These are phyloP conservation scores for Hedya salicella DNA, from an alignment of 2,888 invertebrate species.

Conservation along the genomic window DNA sequence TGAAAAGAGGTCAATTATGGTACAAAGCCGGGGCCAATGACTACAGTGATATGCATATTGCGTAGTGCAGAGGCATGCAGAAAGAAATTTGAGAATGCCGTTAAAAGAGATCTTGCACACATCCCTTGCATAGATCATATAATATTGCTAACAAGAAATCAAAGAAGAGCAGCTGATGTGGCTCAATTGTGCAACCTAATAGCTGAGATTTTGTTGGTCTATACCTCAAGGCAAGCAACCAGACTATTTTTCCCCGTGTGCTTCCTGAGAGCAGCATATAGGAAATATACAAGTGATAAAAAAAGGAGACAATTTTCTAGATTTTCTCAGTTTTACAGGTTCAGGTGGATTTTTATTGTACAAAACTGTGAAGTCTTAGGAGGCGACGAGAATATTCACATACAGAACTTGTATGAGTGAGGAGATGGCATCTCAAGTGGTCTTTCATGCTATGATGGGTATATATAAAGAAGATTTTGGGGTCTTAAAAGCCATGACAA, in stretches of 20 bases:
- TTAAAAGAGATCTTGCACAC: conserved; percentile 8
- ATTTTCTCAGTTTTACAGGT: no score
- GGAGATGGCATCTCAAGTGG: conserved; percentile 47
- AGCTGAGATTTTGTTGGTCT: conserved; percentile 24
- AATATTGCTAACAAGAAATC: conserved; percentile 6
- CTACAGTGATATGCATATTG: conserved; percentile 10
- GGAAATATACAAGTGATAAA: no score
- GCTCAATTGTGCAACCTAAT: not conserved
- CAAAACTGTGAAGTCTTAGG: no score
- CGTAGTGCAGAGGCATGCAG: not conserved
- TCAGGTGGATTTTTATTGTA: no score
- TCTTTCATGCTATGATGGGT: conserved; percentile 48
- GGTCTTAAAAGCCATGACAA: conserved; percentile 41
- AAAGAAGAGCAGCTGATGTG: not conserved
- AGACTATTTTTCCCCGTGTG: conserved; percentile 16
- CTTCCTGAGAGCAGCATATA: no score
- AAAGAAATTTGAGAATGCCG: conserved; percentile 14
- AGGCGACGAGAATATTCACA: not conserved
- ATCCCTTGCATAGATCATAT: conserved; percentile 26
- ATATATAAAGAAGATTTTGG: conserved; percentile 49
- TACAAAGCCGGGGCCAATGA: conserved; percentile 16
- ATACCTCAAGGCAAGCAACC: conserved; percentile 21
- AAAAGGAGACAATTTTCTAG: no score
- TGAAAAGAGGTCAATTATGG: conserved; percentile 14
- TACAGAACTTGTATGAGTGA: conserved; percentile 29